Base-by-base conservation (phyloP, 2,113 vertebrate genomes). In the Microcebus tavaratra region DNA sequence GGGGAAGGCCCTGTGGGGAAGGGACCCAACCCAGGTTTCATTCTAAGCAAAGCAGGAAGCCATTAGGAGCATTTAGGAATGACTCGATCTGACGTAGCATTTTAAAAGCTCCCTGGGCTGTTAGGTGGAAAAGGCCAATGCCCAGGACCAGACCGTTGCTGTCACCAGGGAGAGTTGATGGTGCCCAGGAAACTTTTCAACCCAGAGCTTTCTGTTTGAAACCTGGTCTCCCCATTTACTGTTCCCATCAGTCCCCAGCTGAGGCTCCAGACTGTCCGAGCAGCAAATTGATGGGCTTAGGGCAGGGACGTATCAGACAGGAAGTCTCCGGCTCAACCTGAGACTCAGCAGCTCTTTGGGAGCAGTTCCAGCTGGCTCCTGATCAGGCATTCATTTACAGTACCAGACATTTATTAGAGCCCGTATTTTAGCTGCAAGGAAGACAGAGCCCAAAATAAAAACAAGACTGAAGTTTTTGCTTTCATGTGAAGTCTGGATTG, bases 261-360 rank as follows among this genome's bases (percentile, higher is more conserved):
- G 27, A 81, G 78, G 73, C 53, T 87, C 79, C 96, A 63, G 42
- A 34, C 50, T 55, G 68, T 68, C 63, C 67, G 39, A 36, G 55
- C 39, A 34, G 45, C 80, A 80, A 20, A 72, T 59, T 17, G 39
- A 27, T n/a, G 59, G 57, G 31, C 61, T 63, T 83, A 18, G 81
- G 59, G 73, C 72, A 34, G 39, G 82, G 48, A 31, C 25, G 31
- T 4, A 13, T 42, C 73, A 75, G 92, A 68, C 50, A 25, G 63
- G 63, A 81, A 13, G 70, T 67, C 75, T 61, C 67, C 6, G 0
- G 57, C 65, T 23, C 42, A 14, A 5, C 29, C 29, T 27, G 18
- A 20, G 89, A 55, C 79, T 79, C 11, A 9, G 0, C 34, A 55
- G 57, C 68, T 29, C 79, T 55, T 59, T 27, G 15, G 72, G 70